Conservation (phyloP, 2,888 invertebrate genomes). For the Stomorhina lunata region DNA sequence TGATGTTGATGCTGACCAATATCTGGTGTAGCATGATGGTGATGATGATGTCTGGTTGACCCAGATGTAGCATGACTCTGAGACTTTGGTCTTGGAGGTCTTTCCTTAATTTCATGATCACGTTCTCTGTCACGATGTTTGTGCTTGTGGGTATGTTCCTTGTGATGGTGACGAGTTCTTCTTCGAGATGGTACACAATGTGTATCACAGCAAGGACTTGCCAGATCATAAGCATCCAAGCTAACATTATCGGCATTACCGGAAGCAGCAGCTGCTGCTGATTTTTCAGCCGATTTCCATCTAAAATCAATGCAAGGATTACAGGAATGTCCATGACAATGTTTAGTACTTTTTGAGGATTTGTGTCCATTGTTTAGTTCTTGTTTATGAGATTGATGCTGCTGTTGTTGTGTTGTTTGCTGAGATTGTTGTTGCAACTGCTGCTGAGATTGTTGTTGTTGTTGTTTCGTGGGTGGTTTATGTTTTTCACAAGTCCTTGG, state of each 20-base stretch:
- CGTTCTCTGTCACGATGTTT: slow-evolving; percentile 82
- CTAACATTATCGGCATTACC: slow-evolving; percentile 86
- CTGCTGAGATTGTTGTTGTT: slow-evolving; percentile 64
- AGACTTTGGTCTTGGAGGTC: slow-evolving; percentile 75
- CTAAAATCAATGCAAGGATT: slow-evolving; percentile 85
- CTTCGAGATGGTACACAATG: slow-evolving; percentile 88
- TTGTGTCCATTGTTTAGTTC: slow-evolving; percentile 67
- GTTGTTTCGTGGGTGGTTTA: slow-evolving; percentile 73
- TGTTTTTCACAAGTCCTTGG: slow-evolving; percentile 78
- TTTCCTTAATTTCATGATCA: slow-evolving; percentile 70
- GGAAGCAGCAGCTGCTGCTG: slow-evolving; percentile 61
- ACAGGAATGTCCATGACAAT: slow-evolving; percentile 83
- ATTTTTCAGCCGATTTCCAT: slow-evolving; percentile 78
- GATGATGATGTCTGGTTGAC: slow-evolving; percentile 70
- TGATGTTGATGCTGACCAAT: slow-evolving; percentile 64
- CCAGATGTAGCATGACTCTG: slow-evolving; percentile 74
- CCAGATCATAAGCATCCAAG: slow-evolving; percentile 91
- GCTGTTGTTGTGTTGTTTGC: slow-evolving; percentile 63
- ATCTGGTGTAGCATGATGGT: slow-evolving; percentile 67
- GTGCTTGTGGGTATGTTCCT: slow-evolving; percentile 84
- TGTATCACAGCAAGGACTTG: slow-evolving; percentile 92
- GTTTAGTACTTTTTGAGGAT: slow-evolving; percentile 73
- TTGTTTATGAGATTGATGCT: slow-evolving; percentile 55
- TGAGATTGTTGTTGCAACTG: slow-evolving; percentile 55
- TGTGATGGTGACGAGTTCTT: slow-evolving; percentile 81